Percentiles rank a stretch among this genome's conserved stretches.
Conservation (phyloP, 2,113 vertebrate genomes). For the Rhineura floridana region DNA sequence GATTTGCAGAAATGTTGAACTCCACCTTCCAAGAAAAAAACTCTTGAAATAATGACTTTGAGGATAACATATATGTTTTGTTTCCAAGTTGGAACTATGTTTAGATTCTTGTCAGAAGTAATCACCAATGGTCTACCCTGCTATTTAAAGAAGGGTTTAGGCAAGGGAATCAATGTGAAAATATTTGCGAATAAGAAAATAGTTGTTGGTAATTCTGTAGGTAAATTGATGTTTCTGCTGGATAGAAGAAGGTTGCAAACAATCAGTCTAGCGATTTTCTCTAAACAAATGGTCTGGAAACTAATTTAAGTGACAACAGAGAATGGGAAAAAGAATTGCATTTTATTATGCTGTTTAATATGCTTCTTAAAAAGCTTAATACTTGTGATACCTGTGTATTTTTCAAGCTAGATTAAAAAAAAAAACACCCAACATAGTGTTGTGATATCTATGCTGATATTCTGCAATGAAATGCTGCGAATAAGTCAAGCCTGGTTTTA, state of each 20-base stretch:
- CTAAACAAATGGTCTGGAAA: neutral
- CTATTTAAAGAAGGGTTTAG: slow-evolving; percentile 50
- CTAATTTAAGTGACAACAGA: neutral
- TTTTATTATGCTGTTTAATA: neutral
- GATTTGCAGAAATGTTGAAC: slow-evolving; percentile 42
- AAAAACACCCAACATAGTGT: too few relatives aligned
- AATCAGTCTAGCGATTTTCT: neutral
- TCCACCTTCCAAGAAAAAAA: slow-evolving; percentile 41
- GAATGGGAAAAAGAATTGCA: neutral
- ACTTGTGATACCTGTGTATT: fast-evolving
- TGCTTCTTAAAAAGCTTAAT: neutral
- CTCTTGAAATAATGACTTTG: fast-evolving
- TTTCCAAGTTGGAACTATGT: slow-evolving; percentile 14
- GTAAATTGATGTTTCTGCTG: neutral
- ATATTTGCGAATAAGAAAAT: slow-evolving; percentile 62
- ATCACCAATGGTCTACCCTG: slow-evolving; percentile 31
- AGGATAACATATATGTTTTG: slow-evolving; percentile 31
- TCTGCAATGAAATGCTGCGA: neutral
- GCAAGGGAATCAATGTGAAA: slow-evolving; percentile 33
- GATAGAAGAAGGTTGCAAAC: neutral
- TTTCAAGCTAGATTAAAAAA: neutral
- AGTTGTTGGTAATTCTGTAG: neutral
- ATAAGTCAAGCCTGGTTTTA: neutral
- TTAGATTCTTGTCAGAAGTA: slow-evolving; percentile 12
- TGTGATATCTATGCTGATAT: too few relatives aligned